These are phyloP conservation scores for Theodoxus fluviatilis DNA, from an alignment of 2,888 invertebrate genomes.

Conservation along the genomic window DNA sequence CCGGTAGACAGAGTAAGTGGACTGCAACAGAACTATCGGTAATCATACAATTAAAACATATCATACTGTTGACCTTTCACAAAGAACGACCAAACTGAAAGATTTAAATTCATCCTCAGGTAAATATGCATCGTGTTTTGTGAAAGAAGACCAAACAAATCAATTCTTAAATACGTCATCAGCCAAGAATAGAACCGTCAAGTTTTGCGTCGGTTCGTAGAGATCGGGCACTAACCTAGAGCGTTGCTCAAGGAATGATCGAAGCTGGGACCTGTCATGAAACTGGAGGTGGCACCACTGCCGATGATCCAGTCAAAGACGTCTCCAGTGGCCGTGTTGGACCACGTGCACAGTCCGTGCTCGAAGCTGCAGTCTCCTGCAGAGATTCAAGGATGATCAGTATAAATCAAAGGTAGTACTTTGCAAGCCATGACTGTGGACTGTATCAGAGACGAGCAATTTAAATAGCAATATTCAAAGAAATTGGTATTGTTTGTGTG, in stretches of 20 bases:
- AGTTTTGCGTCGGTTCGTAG: too few species aligned
- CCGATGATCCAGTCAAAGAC: conserved; percentile 59
- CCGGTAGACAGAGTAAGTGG: too few species aligned
- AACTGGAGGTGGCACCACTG: conserved; percentile 40
- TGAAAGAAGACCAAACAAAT: too few species aligned
- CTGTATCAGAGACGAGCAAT: neutral
- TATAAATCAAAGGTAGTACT: neutral
- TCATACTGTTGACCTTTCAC: too few species aligned
- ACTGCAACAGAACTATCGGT: too few species aligned
- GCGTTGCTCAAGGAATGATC: conserved; percentile 55
- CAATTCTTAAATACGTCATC: too few species aligned
- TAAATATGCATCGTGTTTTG: too few species aligned
- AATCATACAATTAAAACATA: too few species aligned
- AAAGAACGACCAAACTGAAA: too few species aligned
- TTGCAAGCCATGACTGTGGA: conserved; percentile 22
- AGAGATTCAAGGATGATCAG: neutral
- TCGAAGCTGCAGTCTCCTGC: conserved; percentile 59
- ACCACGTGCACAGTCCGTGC: conserved; percentile 50
- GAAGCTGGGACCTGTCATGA: conserved; percentile 43
- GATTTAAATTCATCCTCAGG: too few species aligned
- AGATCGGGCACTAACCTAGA: too few species aligned
- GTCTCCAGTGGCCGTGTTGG: conserved; percentile 41
- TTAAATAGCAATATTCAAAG: neutral
- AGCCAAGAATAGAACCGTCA: too few species aligned
- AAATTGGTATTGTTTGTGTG: neutral